These are phyloP conservation scores for Erannis defoliaria DNA, from an alignment of 2,888 invertebrate species.

Conservation along the genomic window DNA sequence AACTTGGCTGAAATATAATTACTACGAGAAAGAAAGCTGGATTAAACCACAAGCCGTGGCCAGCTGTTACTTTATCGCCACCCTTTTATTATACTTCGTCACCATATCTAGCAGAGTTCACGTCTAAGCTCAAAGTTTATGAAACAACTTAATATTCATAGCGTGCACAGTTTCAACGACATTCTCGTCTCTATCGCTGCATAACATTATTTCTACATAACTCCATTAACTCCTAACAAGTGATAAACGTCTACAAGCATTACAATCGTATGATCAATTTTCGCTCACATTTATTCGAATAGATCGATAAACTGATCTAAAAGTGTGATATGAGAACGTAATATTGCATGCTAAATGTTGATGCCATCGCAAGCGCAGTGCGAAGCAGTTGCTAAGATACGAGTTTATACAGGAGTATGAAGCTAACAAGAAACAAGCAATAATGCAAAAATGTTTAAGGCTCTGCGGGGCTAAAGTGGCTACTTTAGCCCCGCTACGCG, in stretches of 20 bases:
- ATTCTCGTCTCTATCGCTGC: constrained; percentile 3
- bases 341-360: constrained; percentile 21
- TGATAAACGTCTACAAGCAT: constrained; percentile 10
- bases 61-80: too few species aligned
- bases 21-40: too few species aligned
- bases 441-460: background rate
- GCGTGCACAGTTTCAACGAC: constrained; percentile 15
- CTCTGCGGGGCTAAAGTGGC: background rate
- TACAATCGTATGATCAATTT: constrained; percentile 21
- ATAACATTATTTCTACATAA: constrained; percentile 20
- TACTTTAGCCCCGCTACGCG: too few species aligned
- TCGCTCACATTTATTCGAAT: constrained; percentile 24
- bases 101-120: background rate
- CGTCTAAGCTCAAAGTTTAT: background rate
- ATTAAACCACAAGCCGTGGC: too few species aligned
- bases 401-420: too few species aligned
- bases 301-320: constrained; percentile 22
- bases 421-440: too few species aligned
- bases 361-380: background rate
- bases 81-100: too few species aligned
- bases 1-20: too few species aligned
- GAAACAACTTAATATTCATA: constrained; percentile 6
- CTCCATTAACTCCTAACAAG: constrained; percentile 8
- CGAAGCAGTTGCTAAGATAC: constrained; percentile 13
- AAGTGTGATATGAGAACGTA: constrained; percentile 23